These are phyloP conservation scores for Trematomus loennbergii DNA, from an alignment of 2,113 vertebrate species.

Conservation along the genomic window DNA sequence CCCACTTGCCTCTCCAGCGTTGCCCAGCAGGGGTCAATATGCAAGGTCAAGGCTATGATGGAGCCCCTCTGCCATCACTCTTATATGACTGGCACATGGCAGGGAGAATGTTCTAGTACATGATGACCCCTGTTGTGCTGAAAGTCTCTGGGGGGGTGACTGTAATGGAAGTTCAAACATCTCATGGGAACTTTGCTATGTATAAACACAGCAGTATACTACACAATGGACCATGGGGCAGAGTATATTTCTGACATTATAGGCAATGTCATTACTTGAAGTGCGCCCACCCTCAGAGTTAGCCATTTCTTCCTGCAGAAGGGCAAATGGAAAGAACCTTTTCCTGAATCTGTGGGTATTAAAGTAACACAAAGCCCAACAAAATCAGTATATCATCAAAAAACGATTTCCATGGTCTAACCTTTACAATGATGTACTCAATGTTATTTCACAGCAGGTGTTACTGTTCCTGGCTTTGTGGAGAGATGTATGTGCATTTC, in stretches of 20 bases:
- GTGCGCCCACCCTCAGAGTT: conserved; percentile 43
- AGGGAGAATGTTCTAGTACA: conserved; percentile 26
- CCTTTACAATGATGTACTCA: conserved; percentile 36
- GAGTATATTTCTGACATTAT: conserved; percentile 26
- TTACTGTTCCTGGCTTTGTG: conserved; percentile 1
- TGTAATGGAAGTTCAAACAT: conserved; percentile 46
- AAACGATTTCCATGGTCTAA: conserved; percentile 18
- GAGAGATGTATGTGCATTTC: conserved; percentile 1
- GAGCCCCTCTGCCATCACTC: conserved; percentile 9
- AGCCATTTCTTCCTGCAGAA: conserved; percentile 21
- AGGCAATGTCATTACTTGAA: conserved; percentile 25
- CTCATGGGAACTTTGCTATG: conserved; percentile 32
- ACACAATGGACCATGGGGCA: background rate
- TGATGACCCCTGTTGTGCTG: conserved; percentile 23
- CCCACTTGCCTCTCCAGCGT: background rate
- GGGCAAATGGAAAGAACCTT: conserved; percentile 44
- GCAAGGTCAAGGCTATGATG: background rate
- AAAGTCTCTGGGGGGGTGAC: conserved; percentile 3
- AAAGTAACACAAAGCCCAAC: background rate
- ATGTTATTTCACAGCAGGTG: conserved; percentile 19
- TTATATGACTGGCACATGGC: conserved; percentile 2
- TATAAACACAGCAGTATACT: conserved; percentile 19
- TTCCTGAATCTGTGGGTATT: conserved; percentile 10
- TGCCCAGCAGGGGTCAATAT: conserved; percentile 35
- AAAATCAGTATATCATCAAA: conserved; percentile 19